phyloP scores from a whole-genome alignment of 2,888 invertebrate species.

The Plebejus argus region DNA sequence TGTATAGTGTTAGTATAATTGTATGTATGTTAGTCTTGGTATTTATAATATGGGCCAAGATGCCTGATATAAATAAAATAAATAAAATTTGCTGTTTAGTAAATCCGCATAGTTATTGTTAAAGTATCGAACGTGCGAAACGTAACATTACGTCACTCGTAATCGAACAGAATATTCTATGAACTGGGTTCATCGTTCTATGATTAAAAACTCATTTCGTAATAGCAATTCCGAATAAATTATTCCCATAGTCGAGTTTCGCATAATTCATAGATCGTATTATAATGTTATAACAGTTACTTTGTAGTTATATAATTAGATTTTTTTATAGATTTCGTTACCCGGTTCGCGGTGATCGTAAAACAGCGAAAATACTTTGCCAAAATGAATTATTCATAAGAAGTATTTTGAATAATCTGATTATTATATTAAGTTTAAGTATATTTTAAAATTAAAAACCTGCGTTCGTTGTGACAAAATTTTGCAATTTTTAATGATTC shows the following conservation, averaged over 20 bases:
- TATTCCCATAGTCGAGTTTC: constrained; percentile 15
- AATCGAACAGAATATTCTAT: constrained; percentile 12
- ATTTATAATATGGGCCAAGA: too few species aligned
- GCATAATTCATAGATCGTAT: constrained; percentile 17
- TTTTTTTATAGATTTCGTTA: constrained; percentile 14
- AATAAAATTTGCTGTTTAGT: too few species aligned
- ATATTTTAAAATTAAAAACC: not conserved
- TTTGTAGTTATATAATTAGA: constrained; percentile 24
- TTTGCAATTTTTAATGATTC: not conserved
- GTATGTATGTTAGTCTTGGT: too few species aligned
- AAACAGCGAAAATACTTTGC: constrained; percentile 1
- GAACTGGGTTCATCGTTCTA: constrained; percentile 24
- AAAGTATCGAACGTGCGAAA: not conserved
- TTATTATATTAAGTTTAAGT: not conserved
- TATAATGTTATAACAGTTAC: constrained; percentile 17
- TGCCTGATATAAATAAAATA: too few species aligned
- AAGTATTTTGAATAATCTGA: constrained; percentile 7
- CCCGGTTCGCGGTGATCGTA: constrained; percentile 9
- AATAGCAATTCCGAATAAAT: constrained; percentile 17
- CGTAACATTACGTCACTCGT: constrained; percentile 6
- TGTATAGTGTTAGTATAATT: too few species aligned
- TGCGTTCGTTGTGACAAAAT: not conserved
- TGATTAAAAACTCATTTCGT: constrained; percentile 23
- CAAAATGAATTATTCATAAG: constrained; percentile 2
- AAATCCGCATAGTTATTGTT: not conserved